Conservation (phyloP, 2,797 vertebrate genomes). For the Platalea minor region DNA sequence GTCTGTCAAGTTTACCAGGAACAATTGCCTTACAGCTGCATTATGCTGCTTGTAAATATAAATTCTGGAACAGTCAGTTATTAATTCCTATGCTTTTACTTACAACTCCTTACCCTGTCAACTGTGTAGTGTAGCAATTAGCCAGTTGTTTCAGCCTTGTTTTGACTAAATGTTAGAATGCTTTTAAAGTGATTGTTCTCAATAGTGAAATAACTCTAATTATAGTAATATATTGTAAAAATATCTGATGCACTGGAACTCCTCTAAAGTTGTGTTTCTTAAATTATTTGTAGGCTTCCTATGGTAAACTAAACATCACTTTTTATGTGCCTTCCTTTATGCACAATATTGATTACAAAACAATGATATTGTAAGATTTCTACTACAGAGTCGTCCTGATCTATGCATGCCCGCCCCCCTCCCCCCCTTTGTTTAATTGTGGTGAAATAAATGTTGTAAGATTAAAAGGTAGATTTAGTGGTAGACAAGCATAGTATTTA, state of each 20-base stretch:
- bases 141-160: background rate
- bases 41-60: background rate
- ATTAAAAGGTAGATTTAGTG: background rate
- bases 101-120: background rate
- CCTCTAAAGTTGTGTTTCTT: background rate
- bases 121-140: background rate
- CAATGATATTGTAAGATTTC: background rate
- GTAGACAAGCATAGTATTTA: background rate
- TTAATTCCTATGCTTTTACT: background rate
- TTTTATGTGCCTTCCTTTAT: background rate
- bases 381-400: background rate
- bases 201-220: background rate
- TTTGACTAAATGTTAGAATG: background rate
- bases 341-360: background rate
- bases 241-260: background rate
- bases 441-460: background rate
- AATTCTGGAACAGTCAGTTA: background rate
- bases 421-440: too few species aligned
- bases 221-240: background rate
- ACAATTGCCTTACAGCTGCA: background rate
- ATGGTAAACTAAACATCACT: background rate
- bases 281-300: background rate
- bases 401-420: rapidly evolving
- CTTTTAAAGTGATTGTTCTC: background rate
- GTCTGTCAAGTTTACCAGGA: background rate